These are phyloP conservation scores for Delia radicum DNA, from an alignment of 1,140 invertebrate species.

Conservation along the genomic window DNA sequence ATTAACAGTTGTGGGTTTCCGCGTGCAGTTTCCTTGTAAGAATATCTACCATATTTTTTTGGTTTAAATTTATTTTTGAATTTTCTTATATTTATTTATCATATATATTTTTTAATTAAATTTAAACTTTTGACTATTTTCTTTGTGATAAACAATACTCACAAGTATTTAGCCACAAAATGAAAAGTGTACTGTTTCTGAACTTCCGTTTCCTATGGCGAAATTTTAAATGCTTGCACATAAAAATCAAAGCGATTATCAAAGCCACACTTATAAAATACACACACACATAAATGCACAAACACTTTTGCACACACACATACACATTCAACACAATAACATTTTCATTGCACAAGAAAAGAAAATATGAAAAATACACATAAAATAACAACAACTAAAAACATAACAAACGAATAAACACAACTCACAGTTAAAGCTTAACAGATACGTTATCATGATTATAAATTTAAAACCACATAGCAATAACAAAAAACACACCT, in stretches of 20 bases:
- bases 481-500: too few species aligned
- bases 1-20: too few species aligned
- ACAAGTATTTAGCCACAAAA: neutral
- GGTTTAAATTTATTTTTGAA: too few species aligned
- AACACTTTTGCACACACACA: neutral
- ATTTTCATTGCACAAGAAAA: neutral
- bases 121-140: too few species aligned
- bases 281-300: too few species aligned
- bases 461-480: slow-evolving; percentile 1
- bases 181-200: too few species aligned
- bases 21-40: too few species aligned
- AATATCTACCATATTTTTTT: too few species aligned
- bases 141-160: too few species aligned
- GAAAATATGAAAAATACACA: neutral
- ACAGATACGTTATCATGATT: slow-evolving; percentile 22
- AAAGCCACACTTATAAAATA: neutral
- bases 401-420: slow-evolving; percentile 17
- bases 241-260: slow-evolving; percentile 21
- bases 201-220: slow-evolving; percentile 11
- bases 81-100: too few species aligned
- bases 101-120: too few species aligned
- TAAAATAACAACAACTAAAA: neutral
- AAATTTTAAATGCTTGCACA: slow-evolving; percentile 10
- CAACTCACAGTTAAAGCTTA: slow-evolving; percentile 20
- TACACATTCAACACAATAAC: too few species aligned